Evolutionary conservation across 2,888 invertebrate genomes (phyloP), one percentile per base, ranked within the genome.

Genomic region (Steinernema scapterisci): DNA sequence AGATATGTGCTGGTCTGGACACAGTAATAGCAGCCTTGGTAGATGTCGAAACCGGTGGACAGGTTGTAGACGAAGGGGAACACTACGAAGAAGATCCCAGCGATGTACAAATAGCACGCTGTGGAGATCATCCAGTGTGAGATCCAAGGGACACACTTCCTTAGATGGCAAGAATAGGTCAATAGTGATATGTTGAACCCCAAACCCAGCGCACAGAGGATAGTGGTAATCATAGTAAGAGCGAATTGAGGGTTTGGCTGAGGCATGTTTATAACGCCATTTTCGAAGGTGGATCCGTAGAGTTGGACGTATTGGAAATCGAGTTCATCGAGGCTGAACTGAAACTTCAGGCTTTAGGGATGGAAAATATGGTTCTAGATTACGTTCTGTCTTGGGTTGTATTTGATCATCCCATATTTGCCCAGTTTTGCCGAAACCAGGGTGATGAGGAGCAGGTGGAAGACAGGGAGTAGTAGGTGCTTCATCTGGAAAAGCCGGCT

Each of bases 221-320:
- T 31, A 27, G 63, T 6, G 1, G 31, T 16, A 3, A 63, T 7
- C 11, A 25, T 27, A n/a, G 63, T 1, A 27, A 63, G 63, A 9
- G 31, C 63, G 31, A 31, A 63, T 16, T 31, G 31, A 11, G 63
- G 63, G n/a, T 63, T 63, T 11, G 63, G 63, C 1, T 13, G 1
- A 27, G 63, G 63, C 1, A 3, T 13, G 16, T n/a, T 13, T 1
- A 63, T 25, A 1, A 27, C 16, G 3, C 38, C 63, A 13, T 63
- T 63, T 16, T 31, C 16, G 31, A 63, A 31, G 16, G 19, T 13
- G 1, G 63, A 27, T 6, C 63, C 63, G 16, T 63, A 31, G 16
- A 63, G 63, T 38, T 63, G 63, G 11, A 63, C 63, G 16, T 31
- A 63, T 16, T 63, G 27, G 31, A 63, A 63, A 31, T 63, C 63